Percentiles rank a stretch among this genome's conserved stretches.
Conservation (phyloP, 2,797 vertebrate genomes). For the Meriones psammophilus region DNA sequence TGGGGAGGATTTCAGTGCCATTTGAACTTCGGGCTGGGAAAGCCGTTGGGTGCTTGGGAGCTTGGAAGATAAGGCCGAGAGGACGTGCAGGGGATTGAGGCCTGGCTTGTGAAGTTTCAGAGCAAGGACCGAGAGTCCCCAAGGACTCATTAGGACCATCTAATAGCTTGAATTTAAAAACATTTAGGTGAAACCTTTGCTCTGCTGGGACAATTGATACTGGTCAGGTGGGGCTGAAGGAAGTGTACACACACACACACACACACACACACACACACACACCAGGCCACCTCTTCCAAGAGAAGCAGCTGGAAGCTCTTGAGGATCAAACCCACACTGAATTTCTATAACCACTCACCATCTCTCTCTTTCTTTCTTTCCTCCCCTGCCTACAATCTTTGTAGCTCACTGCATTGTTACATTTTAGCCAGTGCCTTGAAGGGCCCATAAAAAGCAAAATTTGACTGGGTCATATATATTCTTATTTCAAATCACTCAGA, state of each 20-base stretch:
- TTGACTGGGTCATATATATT: neutral
- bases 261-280: neutral
- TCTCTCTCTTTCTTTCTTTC: too few relatives aligned
- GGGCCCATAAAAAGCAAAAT: neutral
- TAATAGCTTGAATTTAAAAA: neutral
- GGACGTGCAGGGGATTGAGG: neutral
- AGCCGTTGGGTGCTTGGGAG: neutral
- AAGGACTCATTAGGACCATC: neutral
- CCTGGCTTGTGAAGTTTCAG: neutral
- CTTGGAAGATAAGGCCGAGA: neutral
- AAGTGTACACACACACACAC: too few relatives aligned
- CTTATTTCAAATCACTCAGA: neutral
- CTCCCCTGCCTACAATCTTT: neutral
- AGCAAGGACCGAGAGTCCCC: neutral
- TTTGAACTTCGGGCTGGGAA: neutral
- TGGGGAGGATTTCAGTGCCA: neutral
- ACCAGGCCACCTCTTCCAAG: neutral
- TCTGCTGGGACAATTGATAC: neutral
- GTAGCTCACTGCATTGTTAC: neutral
- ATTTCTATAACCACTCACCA: rapidly evolving
- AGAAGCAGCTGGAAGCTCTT: neutral
- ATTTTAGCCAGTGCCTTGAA: neutral
- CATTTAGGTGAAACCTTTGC: neutral
- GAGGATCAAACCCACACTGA: neutral
- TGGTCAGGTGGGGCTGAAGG: neutral